phyloP scores from a whole-genome alignment of 2,113 vertebrate species.

The Cairina moschata region DNA sequence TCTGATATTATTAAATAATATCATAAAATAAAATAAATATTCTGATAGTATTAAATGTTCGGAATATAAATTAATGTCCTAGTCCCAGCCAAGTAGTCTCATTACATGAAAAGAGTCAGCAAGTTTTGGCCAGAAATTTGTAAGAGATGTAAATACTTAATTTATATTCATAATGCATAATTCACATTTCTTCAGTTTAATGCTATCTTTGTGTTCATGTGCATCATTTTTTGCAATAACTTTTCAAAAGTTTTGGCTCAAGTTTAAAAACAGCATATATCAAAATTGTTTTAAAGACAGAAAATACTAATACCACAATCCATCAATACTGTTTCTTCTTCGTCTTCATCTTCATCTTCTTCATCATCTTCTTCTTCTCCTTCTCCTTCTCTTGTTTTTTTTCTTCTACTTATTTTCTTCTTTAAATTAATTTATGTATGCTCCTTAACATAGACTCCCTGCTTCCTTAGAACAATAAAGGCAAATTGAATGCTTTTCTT shows the following conservation, averaged over 20 bases:
- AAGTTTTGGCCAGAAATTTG: background rate
- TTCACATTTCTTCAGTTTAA: background rate
- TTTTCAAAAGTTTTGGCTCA: background rate
- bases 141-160: background rate
- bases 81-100: background rate
- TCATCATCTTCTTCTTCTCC: no score
- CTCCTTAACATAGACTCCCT: background rate
- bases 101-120: background rate
- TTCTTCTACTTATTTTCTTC: no score
- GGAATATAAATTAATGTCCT: background rate
- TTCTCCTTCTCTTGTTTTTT: no score
- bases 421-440: background rate
- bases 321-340: background rate
- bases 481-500: background rate
- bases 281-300: background rate
- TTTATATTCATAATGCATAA: background rate
- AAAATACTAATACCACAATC: background rate
- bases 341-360: no score
- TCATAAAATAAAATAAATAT: no score
- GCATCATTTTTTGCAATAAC: background rate
- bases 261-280: background rate
- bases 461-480: background rate
- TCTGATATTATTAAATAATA: background rate
- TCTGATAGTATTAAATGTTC: background rate
- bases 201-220: background rate